Base-by-base conservation (phyloP, 2,797 vertebrate genomes). In the Xyrichtys novacula region DNA sequence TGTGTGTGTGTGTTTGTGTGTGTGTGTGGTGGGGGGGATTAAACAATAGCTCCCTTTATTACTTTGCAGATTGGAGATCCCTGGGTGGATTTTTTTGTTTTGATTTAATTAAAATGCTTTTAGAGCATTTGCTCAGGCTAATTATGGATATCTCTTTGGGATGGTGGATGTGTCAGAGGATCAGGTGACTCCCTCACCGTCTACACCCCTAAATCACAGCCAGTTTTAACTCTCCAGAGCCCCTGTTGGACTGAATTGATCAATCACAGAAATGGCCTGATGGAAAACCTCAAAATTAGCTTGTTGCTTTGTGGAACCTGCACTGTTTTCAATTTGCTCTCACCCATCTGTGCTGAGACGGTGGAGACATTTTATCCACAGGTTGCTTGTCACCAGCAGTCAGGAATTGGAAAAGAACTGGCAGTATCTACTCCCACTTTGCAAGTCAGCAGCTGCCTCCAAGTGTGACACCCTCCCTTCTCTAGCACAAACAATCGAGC, bases 101-200 rank as follows among this genome's bases (percentile, higher is more conserved):
- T 80, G 57, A 88, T 85, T 81, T 64, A 65, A 88, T 88, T 81
- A 81, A 79, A 80, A 85, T 69, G 82, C 84, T 86, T 86, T 88
- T 43, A 88, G 82, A 76, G 39, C 71, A 71, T 83, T 65, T 77
- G 70, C 55, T 79, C 42, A 71, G 68, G 65, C 71, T 83, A 72
- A 83, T 86, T 76, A 78, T 52, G 55, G 26, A 54, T 77, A 75
- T 74, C 69, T 76, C 68, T 65, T 20, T 55, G 67, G 80, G 81
- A 19, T n/a, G 54, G 44, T 44, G 61, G 59, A 70, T 60, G 54
- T 78, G 69, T 69, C 74, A 69, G 64, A 8, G 8, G 64, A 65
- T 82, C 74, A 73, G 61, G 36, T 74, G 69, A 81, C 47, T 84
- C 26, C 50, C 77, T 48, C 46, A 25, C 40, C 52, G 47, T 66